These are phyloP conservation scores for Agapornis canus DNA, from an alignment of 2,797 vertebrate genomes.

Conservation along the genomic window DNA sequence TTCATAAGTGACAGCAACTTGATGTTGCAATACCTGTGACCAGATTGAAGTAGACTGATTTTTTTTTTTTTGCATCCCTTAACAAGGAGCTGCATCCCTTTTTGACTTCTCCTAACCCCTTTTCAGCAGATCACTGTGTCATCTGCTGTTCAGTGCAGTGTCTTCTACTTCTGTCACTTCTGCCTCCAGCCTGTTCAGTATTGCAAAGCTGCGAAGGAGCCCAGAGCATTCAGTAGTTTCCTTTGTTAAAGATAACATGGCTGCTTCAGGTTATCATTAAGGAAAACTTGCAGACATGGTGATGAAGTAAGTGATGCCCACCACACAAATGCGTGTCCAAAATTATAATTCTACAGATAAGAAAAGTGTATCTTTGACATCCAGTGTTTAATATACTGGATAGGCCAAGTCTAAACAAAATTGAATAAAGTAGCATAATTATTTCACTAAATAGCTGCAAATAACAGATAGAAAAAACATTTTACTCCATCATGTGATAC, in stretches of 20 bases:
- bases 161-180: background rate
- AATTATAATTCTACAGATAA: background rate
- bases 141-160: background rate
- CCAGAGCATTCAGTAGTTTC: background rate
- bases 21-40: background rate
- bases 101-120: background rate
- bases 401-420: background rate
- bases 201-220: background rate
- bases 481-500: background rate
- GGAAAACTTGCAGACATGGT: background rate
- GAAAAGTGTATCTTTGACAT: background rate
- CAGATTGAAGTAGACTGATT: background rate
- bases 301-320: background rate
- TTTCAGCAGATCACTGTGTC: background rate
- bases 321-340: background rate
- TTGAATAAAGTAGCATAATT: background rate
- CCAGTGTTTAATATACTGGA: background rate
- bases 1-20: background rate
- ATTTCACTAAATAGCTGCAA: background rate
- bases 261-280: background rate
- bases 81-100: background rate
- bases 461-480: background rate
- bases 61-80: background rate
- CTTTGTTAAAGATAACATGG: background rate
- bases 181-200: background rate